Conservation (phyloP, 2,797 vertebrate species). For the Gymnodraco acuticeps region DNA sequence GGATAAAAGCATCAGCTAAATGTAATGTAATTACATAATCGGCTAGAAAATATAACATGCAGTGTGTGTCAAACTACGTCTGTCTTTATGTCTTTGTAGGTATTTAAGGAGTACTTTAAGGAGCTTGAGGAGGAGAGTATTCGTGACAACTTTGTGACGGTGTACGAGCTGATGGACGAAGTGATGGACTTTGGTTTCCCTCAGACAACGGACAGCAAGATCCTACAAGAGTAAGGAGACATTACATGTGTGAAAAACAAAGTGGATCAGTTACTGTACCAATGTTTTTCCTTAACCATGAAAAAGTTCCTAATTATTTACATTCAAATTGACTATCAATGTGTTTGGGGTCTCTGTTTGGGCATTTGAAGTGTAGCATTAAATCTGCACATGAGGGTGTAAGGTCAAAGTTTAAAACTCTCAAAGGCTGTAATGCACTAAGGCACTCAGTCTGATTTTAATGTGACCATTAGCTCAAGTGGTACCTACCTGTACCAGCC, state of each 20-base stretch:
- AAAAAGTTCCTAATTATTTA: not conserved
- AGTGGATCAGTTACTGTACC: not conserved
- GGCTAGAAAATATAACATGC: not conserved
- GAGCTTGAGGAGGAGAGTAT: constrained; percentile 89
- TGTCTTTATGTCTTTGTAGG: constrained; percentile 63
- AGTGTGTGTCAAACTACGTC: not conserved
- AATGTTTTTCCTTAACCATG: not conserved
- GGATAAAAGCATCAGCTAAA: too few species aligned
- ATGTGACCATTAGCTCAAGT: constrained; percentile 41
- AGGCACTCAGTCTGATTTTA: constrained; percentile 32
- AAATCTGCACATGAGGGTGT: constrained; percentile 16
- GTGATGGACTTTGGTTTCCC: constrained; percentile 90
- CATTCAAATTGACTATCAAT: not conserved
- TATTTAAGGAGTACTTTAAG: constrained; percentile 89
- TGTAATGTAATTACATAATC: too few species aligned
- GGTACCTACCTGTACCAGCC: constrained; percentile 17
- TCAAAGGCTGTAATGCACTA: constrained; percentile 23
- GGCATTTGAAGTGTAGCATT: constrained; percentile 15
- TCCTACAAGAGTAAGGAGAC: constrained; percentile 88
- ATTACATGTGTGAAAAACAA: not conserved
- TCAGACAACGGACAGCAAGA: constrained; percentile 90
- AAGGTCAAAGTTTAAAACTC: constrained; percentile 28
- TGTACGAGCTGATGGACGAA: constrained; percentile 89
- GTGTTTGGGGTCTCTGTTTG: not conserved
- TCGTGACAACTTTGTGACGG: constrained; percentile 89